Conservation (phyloP, 2,888 invertebrate genomes). For the Cephus pulcher region DNA sequence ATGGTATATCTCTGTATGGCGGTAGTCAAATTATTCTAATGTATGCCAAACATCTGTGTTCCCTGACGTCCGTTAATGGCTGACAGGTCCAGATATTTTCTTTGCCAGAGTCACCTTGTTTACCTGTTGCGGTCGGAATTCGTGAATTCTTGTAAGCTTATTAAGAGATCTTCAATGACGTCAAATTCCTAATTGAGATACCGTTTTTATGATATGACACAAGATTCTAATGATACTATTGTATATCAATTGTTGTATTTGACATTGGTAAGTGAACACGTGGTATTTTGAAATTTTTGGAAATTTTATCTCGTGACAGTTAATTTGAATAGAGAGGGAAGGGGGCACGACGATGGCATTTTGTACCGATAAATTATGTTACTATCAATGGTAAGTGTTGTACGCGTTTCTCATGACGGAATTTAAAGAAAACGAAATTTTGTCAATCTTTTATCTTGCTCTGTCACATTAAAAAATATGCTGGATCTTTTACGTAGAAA, state of each 20-base stretch:
- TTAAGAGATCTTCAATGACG: not conserved
- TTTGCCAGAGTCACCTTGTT: not conserved
- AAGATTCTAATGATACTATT: not conserved
- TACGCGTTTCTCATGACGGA: too few relatives aligned
- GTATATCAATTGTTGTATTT: not conserved
- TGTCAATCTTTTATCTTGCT: not conserved
- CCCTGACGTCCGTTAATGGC: not conserved
- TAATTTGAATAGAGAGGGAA: too few relatives aligned
- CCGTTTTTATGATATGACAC: not conserved
- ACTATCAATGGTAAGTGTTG: too few relatives aligned
- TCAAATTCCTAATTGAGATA: not conserved
- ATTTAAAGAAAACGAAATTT: not conserved
- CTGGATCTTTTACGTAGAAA: not conserved
- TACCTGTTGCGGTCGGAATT: not conserved
- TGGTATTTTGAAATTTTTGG: not conserved
- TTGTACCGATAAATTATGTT: too few relatives aligned
- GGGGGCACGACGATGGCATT: too few relatives aligned
- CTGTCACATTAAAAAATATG: not conserved
- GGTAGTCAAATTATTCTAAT: not conserved
- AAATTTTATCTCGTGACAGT: too few relatives aligned
- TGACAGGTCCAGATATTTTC: not conserved
- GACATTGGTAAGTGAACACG: not conserved
- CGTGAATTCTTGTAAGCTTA: not conserved
- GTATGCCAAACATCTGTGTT: not conserved
- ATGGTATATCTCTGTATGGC: not conserved